Evolutionary conservation across 2,888 invertebrate species (phyloP).

Genomic region (Melanotus villosus): DNA sequence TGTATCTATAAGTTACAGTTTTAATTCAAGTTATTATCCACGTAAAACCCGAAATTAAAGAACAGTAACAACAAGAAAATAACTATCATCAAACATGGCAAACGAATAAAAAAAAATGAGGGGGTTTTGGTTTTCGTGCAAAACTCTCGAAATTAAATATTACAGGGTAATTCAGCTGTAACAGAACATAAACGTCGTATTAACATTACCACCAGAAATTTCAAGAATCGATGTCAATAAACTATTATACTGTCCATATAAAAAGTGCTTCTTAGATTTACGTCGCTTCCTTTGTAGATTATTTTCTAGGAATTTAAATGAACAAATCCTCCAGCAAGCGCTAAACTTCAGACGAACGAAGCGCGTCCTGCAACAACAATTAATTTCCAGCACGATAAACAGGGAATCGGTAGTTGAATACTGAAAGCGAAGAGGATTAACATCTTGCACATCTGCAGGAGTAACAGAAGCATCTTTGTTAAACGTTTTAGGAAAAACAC

Average conservation of each 20-base stretch:
- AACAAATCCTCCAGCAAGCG: conserved; percentile 30
- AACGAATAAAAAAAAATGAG: too few relatives aligned
- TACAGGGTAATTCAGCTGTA: not conserved
- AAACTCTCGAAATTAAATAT: not conserved
- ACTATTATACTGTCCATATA: conserved; percentile 28
- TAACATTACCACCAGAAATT: conserved; percentile 12
- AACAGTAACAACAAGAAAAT: too few relatives aligned
- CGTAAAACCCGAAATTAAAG: too few relatives aligned
- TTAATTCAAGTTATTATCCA: too few relatives aligned
- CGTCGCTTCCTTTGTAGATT: conserved; percentile 37
- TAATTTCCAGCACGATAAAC: conserved; percentile 15
- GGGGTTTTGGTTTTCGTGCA: not conserved
- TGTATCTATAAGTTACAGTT: too few relatives aligned
- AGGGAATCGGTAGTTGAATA: not conserved
- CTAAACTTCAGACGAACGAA: conserved; percentile 6
- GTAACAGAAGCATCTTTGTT: not conserved
- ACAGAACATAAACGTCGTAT: not conserved
- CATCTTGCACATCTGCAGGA: not conserved
- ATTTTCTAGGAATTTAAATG: conserved; percentile 36
- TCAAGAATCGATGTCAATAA: conserved; percentile 30
- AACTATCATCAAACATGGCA: too few relatives aligned
- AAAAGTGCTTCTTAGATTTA: conserved; percentile 27
- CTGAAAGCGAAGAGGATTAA: not conserved
- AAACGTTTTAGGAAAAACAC: conserved; percentile 26
- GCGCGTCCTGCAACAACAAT: conserved; percentile 24